Evolutionary conservation across 2,113 vertebrate species (phyloP).

Genomic region (Psammodynastes pulverulentus): DNA sequence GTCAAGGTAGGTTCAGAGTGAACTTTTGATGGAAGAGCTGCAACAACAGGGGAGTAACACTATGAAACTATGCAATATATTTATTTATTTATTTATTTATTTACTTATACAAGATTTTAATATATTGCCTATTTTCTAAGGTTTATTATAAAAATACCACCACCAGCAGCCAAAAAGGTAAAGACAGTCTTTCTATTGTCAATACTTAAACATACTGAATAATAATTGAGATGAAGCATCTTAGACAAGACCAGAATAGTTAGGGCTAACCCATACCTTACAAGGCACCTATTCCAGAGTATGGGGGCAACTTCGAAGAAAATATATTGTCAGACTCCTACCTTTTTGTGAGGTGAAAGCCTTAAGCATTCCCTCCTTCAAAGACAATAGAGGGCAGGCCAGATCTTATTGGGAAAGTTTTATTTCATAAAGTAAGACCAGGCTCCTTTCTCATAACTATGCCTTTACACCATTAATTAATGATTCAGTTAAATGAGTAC

Average conservation of each 20-base stretch:
- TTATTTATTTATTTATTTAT: neutral
- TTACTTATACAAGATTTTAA: neutral
- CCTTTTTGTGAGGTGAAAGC: neutral
- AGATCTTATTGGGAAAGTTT: neutral
- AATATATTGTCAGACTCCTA: neutral
- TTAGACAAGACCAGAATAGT: neutral
- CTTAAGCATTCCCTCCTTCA: neutral
- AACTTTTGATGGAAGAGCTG: conserved; percentile 92
- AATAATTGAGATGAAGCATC: neutral
- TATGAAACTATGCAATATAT: neutral
- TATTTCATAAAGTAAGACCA: neutral
- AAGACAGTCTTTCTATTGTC: neutral
- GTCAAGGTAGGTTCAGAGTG: conserved; percentile 86
- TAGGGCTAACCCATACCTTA: neutral
- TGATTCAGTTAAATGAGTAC: neutral
- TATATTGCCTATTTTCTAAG: neutral
- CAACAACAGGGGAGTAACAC: conserved; percentile 63
- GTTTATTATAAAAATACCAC: neutral
- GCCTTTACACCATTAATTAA: neutral
- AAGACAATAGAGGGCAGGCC: neutral
- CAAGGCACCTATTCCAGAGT: neutral
- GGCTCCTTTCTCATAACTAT: neutral
- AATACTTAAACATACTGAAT: neutral
- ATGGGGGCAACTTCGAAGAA: neutral
- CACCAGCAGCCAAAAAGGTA: neutral